Conservation (phyloP, 2,113 vertebrate genomes). For the Ia io region DNA sequence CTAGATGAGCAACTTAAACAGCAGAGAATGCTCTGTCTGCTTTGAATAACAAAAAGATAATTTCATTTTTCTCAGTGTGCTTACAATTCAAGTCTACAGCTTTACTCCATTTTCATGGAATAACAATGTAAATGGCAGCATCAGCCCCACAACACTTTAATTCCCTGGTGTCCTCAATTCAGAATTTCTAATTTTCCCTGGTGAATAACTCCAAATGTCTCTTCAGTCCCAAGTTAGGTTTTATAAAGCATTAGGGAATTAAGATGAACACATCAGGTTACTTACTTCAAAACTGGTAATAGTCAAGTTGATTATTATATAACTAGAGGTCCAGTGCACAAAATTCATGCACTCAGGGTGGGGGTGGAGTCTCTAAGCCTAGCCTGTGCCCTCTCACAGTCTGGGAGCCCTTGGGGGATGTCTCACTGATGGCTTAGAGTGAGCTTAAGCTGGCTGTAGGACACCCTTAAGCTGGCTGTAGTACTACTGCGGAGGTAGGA, state of each 20-base stretch:
- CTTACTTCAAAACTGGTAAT: constrained; percentile 31
- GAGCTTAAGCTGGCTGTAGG: too few species aligned
- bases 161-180: background rate
- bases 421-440: too few species aligned
- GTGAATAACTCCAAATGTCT: constrained; percentile 1
- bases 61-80: constrained; percentile 20
- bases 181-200: constrained; percentile 36
- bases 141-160: constrained; percentile 34
- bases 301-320: background rate
- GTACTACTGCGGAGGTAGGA: too few species aligned
- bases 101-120: constrained; percentile 48
- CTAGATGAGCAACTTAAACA: constrained; percentile 65
- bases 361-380: too few species aligned
- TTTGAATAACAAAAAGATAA: constrained; percentile 67
- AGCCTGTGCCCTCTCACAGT: too few species aligned
- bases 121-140: background rate
- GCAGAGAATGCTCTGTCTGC: constrained; percentile 58
- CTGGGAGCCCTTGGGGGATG: too few species aligned
- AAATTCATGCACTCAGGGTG: too few species aligned
- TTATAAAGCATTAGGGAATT: constrained; percentile 1
- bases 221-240: background rate
- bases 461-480: too few species aligned
- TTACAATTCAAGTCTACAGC: constrained; percentile 58
- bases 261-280: background rate
- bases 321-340: background rate